Base-by-base conservation (phyloP, 1,140 invertebrate species). In the Papilio aristodemus region DNA sequence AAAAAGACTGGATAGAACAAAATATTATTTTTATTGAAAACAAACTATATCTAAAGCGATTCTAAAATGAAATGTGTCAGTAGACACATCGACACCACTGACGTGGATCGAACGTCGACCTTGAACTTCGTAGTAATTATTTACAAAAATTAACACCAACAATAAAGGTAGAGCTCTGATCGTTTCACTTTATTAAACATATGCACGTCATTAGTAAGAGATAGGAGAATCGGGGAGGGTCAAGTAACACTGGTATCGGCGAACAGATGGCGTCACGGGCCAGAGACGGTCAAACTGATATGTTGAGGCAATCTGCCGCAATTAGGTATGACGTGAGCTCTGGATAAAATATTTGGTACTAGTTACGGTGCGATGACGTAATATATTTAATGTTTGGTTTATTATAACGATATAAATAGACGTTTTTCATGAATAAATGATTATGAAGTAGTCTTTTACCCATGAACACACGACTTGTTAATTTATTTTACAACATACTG, bases 311-410 rank as follows among this genome's bases (percentile, higher is more conserved):
- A 84, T 84, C 78, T 80, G 74, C 79, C 73, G 78, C 82, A 84
- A 86, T 86, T 86, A 84, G 77, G 62, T 71, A 84, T 86, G 81
- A 86, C 84, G 84, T 79, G 78, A 80, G 73, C 69, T 19, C 59
- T 25, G 38, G 36, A 32, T 63, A 39, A 70, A 54, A 32, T 59
- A 67, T 66, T 70, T 22, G 64, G 58, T 62, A 32, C 66, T 71
- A 78, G 58, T 32, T 19, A 74, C 68, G 60, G 72, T 60, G 46
- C 43, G 66, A 50, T 37, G 64, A 62, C 70, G 66, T 10, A 57
- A 72, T 36, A 19, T 36, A 37, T 25, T 38, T 70, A 58, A 71
- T 72, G 57, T 57, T 57, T n/a, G n/a, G n/a, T n/a, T n/a, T n/a
- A n/a, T n/a, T n/a, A n/a, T n/a, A n/a, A n/a, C n/a, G n/a, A n/a